Percentiles rank a stretch among this genome's conserved stretches.
Evolutionary conservation across 2,113 vertebrate species (phyloP).

Genomic region (Cryptoleucopteryx plumbea): DNA sequence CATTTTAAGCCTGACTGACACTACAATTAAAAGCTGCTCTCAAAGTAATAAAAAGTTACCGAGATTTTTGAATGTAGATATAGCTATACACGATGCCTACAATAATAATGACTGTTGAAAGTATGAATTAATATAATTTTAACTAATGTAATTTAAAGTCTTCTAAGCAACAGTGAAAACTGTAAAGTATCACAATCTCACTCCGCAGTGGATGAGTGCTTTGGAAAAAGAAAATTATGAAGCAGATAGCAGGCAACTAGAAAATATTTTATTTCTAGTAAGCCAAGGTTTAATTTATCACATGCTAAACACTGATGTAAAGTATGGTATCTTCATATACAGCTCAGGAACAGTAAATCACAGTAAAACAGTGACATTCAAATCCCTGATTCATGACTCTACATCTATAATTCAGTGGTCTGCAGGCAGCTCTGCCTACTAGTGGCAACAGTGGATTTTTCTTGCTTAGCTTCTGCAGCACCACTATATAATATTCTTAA

Average conservation of each 20-base stretch:
- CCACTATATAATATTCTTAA: background rate
- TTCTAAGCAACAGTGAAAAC: background rate
- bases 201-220: background rate
- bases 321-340: background rate
- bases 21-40: background rate
- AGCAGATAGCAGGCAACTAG: background rate
- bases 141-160: background rate
- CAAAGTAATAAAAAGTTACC: background rate
- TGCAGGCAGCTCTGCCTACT: background rate
- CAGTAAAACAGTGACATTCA: background rate
- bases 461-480: background rate
- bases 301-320: background rate
- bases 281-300: background rate
- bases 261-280: background rate
- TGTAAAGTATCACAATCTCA: background rate
- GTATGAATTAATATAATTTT: background rate
- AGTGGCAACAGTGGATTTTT: background rate
- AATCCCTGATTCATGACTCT: background rate
- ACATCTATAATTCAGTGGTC: background rate
- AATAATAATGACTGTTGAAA: background rate
- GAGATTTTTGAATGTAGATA: background rate
- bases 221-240: background rate
- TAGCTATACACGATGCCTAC: background rate
- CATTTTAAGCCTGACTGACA: background rate
- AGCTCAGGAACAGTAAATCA: background rate